Evolutionary conservation across 2,888 invertebrate genomes (phyloP), one percentile per base, ranked within the genome.

Genomic region (Suillia variegata): DNA sequence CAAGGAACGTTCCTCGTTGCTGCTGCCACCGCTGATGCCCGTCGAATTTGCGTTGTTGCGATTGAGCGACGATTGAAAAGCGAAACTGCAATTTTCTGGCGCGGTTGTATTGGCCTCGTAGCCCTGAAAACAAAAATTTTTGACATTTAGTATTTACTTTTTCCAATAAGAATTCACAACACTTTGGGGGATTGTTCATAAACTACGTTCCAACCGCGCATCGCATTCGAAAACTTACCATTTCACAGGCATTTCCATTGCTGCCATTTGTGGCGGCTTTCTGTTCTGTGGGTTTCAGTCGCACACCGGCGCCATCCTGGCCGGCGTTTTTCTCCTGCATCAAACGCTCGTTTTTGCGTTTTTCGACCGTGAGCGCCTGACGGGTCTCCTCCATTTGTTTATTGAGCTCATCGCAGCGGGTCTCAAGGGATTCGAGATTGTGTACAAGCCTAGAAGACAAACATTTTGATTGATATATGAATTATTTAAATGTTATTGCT

Each of bases 361-460:
- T 85, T 65, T 87, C 85, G 50, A 85, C 82, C 59, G 87, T 87
- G 56, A 89, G 80, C 70, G 87, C 85, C 53, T 86, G 84, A 53
- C 85, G 87, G 56, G 90, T 81, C 67, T 93, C 93, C 71, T 95
- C 94, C 66, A 92, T 84, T 78, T 87, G 89, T 79, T 89, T 89
- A 74, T 90, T 91, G 57, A 93, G 84, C 65, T 96, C 95, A 74
- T 95, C 95, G 79, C 90, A 89, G 78, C 90, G 90, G 48, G 86
- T 81, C 81, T 96, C 96, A 72, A 96, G 84, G 26, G 86, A 86
- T 79, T 94, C 93, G 69, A 94, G 88, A 70, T 87, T 92, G 62
- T 86, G 83, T 73, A 88, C 88, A 75, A 94, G 85, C 67, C 89
- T 91, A 31, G 12, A 53, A 42, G 22, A 48, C 49, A 18, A 48